phyloP scores from a whole-genome alignment of 2,113 vertebrate genomes.

The Synchiropus splendidus region DNA sequence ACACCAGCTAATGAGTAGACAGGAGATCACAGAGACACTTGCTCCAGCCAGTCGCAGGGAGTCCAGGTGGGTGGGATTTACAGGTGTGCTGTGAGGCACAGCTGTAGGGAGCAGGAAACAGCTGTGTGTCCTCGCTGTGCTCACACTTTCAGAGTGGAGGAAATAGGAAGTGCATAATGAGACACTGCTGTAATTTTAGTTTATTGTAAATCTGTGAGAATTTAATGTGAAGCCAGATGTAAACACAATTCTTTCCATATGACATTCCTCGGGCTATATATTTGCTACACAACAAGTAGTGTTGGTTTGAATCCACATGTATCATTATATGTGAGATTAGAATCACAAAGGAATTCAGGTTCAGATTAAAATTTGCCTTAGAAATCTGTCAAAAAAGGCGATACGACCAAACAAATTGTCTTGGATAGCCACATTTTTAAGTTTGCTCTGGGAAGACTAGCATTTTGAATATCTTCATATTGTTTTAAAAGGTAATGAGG shows the following conservation, averaged over 20 bases:
- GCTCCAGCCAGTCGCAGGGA: conserved; percentile 24
- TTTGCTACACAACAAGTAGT: neutral
- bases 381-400: too few relatives aligned
- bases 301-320: neutral
- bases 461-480: too few relatives aligned
- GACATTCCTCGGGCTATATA: too few relatives aligned
- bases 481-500: too few relatives aligned
- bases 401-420: too few relatives aligned
- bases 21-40: conserved; percentile 36
- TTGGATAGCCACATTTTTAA: too few relatives aligned
- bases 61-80: conserved; percentile 6
- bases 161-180: conserved; percentile 20
- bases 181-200: neutral
- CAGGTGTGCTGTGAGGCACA: conserved; percentile 38
- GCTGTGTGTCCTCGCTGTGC: conserved; percentile 27
- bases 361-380: too few relatives aligned
- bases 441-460: too few relatives aligned
- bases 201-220: neutral
- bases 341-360: too few relatives aligned
- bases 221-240: too few relatives aligned
- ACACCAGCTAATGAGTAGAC: conserved; percentile 37
- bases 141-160: conserved; percentile 10
- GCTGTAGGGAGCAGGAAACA: conserved; percentile 39
- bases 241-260: too few relatives aligned
- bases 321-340: too few relatives aligned